Evolutionary conservation across 2,888 invertebrate genomes (phyloP).

Genomic region (Conomelus anceps): DNA sequence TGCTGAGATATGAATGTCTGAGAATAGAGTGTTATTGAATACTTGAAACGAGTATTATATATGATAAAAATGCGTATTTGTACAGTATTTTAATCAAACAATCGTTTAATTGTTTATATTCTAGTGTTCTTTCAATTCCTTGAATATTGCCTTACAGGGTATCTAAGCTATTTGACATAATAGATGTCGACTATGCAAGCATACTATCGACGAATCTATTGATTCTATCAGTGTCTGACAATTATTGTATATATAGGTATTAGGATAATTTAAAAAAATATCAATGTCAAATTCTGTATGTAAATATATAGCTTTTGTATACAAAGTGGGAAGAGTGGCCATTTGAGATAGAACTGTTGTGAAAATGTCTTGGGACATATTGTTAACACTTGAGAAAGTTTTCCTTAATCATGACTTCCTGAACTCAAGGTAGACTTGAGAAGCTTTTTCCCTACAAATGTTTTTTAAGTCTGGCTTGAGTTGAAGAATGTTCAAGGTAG

Average conservation of each 20-base stretch:
- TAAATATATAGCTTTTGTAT: not conserved
- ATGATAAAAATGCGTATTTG: not conserved
- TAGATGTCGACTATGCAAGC: not conserved
- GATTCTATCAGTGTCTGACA: not conserved
- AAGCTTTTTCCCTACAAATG: no score
- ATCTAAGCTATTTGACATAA: not conserved
- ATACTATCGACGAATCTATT: not conserved
- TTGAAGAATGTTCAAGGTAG: no score
- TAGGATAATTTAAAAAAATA: no score
- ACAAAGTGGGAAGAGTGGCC: not conserved
- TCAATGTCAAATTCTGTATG: not conserved
- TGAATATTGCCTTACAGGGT: conserved; percentile 10
- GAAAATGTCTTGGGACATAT: not conserved
- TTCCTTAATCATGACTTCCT: no score
- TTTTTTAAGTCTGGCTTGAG: no score
- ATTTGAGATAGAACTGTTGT: not conserved
- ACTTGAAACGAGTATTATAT: not conserved
- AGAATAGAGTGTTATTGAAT: not conserved
- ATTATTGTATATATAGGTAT: no score
- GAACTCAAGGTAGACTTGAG: no score
- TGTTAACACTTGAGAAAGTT: no score
- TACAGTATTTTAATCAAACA: not conserved
- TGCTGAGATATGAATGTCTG: not conserved
- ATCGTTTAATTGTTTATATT: not conserved
- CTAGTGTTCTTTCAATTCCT: not conserved